A percentile compares a stretch with the other conserved stretches of the same genome.
Conservation (phyloP, 2,113 vertebrate species). For the Sinocyclocheilus rhinocerous region DNA sequence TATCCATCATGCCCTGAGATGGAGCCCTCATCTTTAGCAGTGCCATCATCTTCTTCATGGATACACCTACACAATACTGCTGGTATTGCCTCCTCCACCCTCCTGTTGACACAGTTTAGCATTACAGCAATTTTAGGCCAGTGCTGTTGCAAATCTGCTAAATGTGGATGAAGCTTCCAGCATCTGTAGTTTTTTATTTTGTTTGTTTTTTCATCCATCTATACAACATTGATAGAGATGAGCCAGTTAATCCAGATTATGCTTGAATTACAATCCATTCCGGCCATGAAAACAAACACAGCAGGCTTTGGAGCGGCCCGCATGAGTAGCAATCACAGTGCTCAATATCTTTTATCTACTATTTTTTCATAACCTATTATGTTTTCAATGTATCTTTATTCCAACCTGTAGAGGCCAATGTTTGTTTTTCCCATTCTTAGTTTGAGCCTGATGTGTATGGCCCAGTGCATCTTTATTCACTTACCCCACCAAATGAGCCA, state of each 20-base stretch:
- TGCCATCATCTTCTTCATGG: constrained; percentile 40
- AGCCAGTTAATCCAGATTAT: constrained; percentile 49
- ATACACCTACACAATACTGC: constrained; percentile 37
- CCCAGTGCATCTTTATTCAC: constrained; percentile 49
- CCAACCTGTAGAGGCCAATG: constrained; percentile 37
- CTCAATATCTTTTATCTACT: constrained; percentile 1
- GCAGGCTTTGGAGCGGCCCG: not conserved
- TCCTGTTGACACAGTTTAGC: constrained; percentile 25
- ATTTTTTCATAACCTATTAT: not conserved
- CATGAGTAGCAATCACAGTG: constrained; percentile 27
- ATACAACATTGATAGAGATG: too few species aligned
- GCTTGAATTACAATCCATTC: constrained; percentile 45
- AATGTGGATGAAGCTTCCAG: constrained; percentile 5
- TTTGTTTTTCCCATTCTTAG: constrained; percentile 21
- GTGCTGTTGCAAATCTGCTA: constrained; percentile 21
- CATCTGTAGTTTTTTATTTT: not conserved
- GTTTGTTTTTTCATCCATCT: not conserved
- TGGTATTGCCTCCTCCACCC: constrained; percentile 31
- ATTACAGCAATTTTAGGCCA: constrained; percentile 23
- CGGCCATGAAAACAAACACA: constrained; percentile 40
- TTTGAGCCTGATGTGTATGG: constrained; percentile 44
- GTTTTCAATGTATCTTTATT: constrained; percentile 43
- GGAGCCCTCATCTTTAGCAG: constrained; percentile 17
- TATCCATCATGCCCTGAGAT: constrained; percentile 35
- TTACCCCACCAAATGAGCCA: too few species aligned